Percentiles rank a stretch among this genome's conserved stretches.
phyloP scores from a whole-genome alignment of 2,113 vertebrate genomes.

The Arothron firmamentum region DNA sequence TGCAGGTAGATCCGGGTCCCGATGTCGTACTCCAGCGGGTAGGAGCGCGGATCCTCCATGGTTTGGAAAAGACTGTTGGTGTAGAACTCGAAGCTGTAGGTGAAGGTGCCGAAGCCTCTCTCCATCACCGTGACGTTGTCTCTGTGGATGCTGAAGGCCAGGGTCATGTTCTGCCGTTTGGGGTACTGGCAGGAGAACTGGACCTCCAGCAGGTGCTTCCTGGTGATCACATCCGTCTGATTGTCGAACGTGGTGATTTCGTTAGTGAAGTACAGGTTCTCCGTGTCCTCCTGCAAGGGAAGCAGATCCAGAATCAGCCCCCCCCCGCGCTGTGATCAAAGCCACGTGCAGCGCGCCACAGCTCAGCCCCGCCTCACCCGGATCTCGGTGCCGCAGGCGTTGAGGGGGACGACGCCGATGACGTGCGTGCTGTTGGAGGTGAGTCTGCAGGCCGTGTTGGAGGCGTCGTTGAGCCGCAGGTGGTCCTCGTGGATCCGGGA shows the following conservation, averaged over 20 bases:
- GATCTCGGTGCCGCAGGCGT: conserved; percentile 66
- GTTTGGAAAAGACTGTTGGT: conserved; percentile 13
- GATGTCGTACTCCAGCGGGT: conserved; percentile 59
- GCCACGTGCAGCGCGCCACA: neutral
- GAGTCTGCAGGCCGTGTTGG: conserved; percentile 43
- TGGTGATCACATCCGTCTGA: conserved; percentile 42
- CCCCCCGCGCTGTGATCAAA: neutral
- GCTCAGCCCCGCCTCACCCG: conserved; percentile 44
- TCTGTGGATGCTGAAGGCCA: conserved; percentile 53
- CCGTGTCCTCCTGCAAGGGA: conserved; percentile 56
- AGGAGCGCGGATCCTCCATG: conserved; percentile 29
- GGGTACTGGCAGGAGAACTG: conserved; percentile 70
- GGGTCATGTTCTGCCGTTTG: conserved; percentile 56
- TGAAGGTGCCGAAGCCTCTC: conserved; percentile 68
- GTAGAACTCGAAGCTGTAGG: conserved; percentile 73
- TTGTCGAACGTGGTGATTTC: conserved; percentile 56
- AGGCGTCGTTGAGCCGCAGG: conserved; percentile 58
- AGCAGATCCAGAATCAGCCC: neutral
- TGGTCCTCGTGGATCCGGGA: conserved; percentile 35
- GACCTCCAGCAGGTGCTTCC: conserved; percentile 58
- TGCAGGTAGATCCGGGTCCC: conserved; percentile 61
- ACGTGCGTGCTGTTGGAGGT: conserved; percentile 64
- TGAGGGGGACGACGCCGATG: conserved; percentile 59
- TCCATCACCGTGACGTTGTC: conserved; percentile 51
- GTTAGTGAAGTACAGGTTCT: conserved; percentile 68